Conservation (phyloP, 2,797 vertebrate species). For the Coilia nasus region DNA sequence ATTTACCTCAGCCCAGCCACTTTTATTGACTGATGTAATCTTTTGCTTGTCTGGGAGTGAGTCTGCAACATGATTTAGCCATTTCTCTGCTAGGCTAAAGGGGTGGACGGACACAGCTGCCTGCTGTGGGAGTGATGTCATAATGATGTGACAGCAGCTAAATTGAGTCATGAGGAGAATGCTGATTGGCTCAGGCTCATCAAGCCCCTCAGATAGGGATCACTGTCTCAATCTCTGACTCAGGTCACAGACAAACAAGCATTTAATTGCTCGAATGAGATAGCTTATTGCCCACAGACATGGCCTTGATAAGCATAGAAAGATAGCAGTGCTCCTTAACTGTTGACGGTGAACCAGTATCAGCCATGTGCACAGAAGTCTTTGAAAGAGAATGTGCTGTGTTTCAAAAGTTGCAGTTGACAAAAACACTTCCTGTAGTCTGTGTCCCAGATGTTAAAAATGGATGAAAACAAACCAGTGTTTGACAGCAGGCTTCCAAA, state of each 20-base stretch:
- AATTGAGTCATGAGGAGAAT: background rate
- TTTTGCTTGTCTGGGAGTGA: background rate
- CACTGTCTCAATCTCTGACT: background rate
- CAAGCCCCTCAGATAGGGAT: background rate
- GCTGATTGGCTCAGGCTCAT: background rate
- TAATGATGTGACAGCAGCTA: background rate
- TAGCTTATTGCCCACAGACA: background rate
- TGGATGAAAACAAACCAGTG: background rate
- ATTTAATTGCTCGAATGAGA: conserved; percentile 3
- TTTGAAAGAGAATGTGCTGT: background rate
- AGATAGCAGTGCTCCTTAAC: background rate
- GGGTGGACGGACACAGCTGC: conserved; percentile 24
- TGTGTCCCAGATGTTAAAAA: background rate
- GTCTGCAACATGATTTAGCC: background rate
- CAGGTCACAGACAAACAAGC: background rate
- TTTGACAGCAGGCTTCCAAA: background rate
- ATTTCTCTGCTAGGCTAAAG: background rate
- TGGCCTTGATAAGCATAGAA: background rate
- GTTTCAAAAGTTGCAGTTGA: background rate
- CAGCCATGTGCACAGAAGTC: background rate
- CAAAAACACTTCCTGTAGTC: background rate
- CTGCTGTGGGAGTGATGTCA: background rate
- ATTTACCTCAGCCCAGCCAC: background rate
- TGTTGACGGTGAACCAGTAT: background rate
- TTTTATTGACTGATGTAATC: conserved; percentile 22